phyloP scores from a whole-genome alignment of 2,113 vertebrate species.

The Eudyptes chrysolophus region DNA sequence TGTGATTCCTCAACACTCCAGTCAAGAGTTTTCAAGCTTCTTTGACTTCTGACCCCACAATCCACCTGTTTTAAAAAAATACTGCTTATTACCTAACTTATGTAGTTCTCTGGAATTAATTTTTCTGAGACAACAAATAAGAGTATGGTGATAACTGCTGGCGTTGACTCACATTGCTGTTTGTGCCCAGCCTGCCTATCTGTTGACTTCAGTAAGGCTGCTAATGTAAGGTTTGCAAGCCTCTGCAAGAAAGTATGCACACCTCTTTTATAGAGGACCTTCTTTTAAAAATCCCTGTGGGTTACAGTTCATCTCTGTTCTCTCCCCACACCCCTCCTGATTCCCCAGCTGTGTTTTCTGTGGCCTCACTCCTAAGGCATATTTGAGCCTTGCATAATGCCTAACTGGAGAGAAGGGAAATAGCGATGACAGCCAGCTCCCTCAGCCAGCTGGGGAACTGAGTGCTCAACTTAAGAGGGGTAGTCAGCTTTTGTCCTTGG shows the following conservation, averaged over 20 bases:
- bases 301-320: neutral
- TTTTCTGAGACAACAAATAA: neutral
- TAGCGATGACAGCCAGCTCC: neutral
- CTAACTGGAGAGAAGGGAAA: neutral
- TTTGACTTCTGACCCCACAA: neutral
- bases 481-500: neutral
- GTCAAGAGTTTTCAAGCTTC: neutral
- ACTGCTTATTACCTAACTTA: neutral
- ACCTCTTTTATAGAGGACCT: neutral
- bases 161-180: neutral
- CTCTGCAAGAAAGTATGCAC: neutral
- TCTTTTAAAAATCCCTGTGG: neutral
- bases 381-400: neutral
- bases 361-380: neutral
- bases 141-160: neutral
- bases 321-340: neutral
- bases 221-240: neutral
- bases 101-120: neutral
- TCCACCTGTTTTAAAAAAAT: neutral
- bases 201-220: neutral
- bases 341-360: neutral
- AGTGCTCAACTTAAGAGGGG: neutral
- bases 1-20: neutral
- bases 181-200: neutral
- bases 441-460: accelerated